Evolutionary conservation across 2,888 invertebrate genomes (phyloP), one percentile per base, ranked within the genome.

Genomic region (Lacanobia oleracea): DNA sequence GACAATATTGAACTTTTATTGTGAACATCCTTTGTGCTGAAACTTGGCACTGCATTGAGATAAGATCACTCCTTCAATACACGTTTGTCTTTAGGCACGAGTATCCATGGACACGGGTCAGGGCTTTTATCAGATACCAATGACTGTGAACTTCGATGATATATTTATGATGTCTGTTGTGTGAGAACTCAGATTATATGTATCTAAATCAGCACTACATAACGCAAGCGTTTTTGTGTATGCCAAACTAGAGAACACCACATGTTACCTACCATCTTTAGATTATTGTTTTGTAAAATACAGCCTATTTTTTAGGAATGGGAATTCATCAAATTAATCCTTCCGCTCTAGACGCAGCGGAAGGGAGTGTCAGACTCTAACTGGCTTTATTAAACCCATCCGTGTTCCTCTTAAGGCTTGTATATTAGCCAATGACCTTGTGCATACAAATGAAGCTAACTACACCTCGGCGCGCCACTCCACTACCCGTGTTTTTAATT

Each of bases 1-100:
- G 18, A 48, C 48, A 67, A 64, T 64, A 75, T 60, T 48, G 48
- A 68, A 64, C 21, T 75, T 62, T 63, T 75, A 63, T 75, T 73
- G 74, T 27, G 45, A 27, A 48, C 48, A 74, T 33, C 10, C 48
- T 33, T 48, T 65, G 33, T 43, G 27, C 27, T 21, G 21, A 70
- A 60, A 65, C 21, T 65, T 59, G 27, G 48, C 23, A 65, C 27
- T 65, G 21, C 12, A 48, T 33, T 64, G 40, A 56, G 65, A 54
- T 50, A n/a, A 54, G 14, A 33, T 33, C 16, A 16, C 1, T 7
- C 14, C 18, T 48, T 53, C 12, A 12, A 21, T 37, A 57, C 21
- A 37, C 18, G 16, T 7, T 27, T 16, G 14, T 45, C 1, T 65
- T 48, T 16, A 27, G 18, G 21, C 2, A 43, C n/a, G n/a, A 27